Percentiles rank a stretch among this genome's conserved stretches.
Evolutionary conservation across 2,113 vertebrate genomes (phyloP).

Genomic region (Sebastes schlegelii): DNA sequence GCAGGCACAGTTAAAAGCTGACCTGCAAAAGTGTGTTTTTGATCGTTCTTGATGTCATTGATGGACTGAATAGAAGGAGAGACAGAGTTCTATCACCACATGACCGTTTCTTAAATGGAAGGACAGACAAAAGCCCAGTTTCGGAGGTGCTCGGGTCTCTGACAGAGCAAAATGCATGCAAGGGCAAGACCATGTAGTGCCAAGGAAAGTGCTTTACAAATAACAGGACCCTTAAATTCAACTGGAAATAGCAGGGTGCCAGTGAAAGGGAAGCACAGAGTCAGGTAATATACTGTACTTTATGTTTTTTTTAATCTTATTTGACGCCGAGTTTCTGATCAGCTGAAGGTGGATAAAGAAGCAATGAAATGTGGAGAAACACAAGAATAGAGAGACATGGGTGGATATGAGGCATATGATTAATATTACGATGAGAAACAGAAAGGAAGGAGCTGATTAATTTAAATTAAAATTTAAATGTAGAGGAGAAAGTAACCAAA

Average conservation of each 20-base stretch:
- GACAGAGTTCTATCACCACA: background rate
- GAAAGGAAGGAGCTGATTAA: background rate
- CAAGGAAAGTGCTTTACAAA: conserved; percentile 5
- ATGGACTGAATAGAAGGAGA: background rate
- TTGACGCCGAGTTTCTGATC: background rate
- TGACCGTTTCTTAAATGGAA: conserved; percentile 12
- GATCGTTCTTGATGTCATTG: conserved; percentile 28
- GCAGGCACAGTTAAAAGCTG: conserved; percentile 3
- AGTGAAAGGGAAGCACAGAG: background rate
- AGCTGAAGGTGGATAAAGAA: background rate
- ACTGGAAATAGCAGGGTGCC: conserved; percentile 3
- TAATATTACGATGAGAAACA: background rate
- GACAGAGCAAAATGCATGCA: background rate
- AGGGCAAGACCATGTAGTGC: conserved; percentile 5
- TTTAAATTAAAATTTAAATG: too few relatives aligned
- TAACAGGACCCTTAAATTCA: background rate
- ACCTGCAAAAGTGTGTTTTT: background rate
- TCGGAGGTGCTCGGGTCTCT: background rate
- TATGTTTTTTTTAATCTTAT: background rate
- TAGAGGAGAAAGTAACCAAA: too few relatives aligned
- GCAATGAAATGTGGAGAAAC: background rate
- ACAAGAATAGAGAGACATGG: background rate
- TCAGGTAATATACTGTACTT: background rate
- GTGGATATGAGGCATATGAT: background rate
- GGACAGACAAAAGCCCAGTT: conserved; percentile 3